A percentile compares a stretch with the other conserved stretches of the same genome.
Conservation (phyloP, 1,140 invertebrate genomes). For the Ips typographus region DNA sequence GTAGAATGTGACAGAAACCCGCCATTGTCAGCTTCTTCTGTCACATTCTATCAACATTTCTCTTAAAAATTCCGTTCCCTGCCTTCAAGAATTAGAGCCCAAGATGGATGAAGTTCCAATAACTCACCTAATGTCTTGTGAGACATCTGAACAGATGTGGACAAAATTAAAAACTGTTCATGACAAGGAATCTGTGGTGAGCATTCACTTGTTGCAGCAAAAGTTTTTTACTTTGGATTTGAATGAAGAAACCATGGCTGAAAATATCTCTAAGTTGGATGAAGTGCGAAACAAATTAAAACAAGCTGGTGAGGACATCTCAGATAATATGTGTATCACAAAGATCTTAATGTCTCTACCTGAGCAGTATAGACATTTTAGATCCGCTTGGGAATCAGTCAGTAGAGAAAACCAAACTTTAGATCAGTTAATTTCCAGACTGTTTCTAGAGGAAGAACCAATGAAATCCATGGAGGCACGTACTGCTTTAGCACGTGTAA, state of each 20-base stretch:
- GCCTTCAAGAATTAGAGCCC: not conserved
- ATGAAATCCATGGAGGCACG: not conserved
- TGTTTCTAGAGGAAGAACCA: conserved; percentile 47
- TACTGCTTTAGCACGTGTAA: not conserved
- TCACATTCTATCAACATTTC: no score
- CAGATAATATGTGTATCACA: conserved; percentile 40
- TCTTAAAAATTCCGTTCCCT: no score
- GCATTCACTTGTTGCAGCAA: conserved; percentile 23
- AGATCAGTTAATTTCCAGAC: conserved; percentile 43
- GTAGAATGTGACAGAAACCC: no score
- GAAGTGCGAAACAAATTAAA: conserved; percentile 42
- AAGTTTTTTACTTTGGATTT: conserved; percentile 14
- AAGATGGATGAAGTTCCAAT: conserved; percentile 38
- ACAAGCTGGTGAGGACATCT: conserved; percentile 36
- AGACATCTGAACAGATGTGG: conserved; percentile 46
- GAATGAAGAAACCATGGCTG: conserved; percentile 27
- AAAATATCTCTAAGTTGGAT: conserved; percentile 41
- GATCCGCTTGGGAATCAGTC: conserved; percentile 44
- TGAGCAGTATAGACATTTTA: conserved; percentile 42
- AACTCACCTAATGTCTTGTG: conserved; percentile 44
- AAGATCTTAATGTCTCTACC: conserved; percentile 48
- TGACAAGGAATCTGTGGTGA: conserved; percentile 27
- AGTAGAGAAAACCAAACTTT: conserved; percentile 43
- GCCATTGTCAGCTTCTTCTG: no score
- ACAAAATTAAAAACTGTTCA: conserved; percentile 44